Base-by-base conservation (phyloP, 2,888 invertebrate species). In the Rhagium mordax region DNA sequence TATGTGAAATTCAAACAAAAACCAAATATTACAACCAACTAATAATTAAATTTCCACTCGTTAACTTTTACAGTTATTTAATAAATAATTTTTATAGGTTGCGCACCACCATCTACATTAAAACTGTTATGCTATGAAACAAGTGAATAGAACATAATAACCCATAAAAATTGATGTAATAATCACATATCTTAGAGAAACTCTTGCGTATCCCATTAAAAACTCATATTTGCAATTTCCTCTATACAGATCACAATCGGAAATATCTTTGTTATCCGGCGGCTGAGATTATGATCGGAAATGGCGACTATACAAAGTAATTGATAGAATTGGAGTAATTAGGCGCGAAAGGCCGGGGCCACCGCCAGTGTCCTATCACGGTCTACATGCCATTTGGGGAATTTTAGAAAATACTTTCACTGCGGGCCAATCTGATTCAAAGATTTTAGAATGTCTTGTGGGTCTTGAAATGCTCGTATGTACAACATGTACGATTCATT, bases 341-440 rank as follows among this genome's bases (percentile, higher is more conserved):
- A 65, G 10, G 21, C 21, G 64, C 55, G 55, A 27, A 57, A 57
- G 55, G 27, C 18, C n/a, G 59, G n/a, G n/a, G 59, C 59, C 59
- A 18, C 13, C 33, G 7, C 13, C 10, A 18, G 29, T 29, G 49
- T 24, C 59, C n/a, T 49, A 73, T 59, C 75, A 75, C 77, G 75
- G 75, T 77, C 77, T 77, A 72, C 68, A 77, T 75, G 73, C 66
- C 73, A 71, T 64, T 61, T 48, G 65, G 71, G 71, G 67, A 71
- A 70, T 66, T 66, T 70, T 68, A 75, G 72, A 74, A 74, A 71
- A 71, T 57, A 18, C 71, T 71, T 71, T 71, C 71, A 66, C 71
- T 60, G 59, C 59, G 41, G 59, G 29, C 59, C 59, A 8, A 41
- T 33, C 10, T 8, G 59, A 60, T 33, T 10, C 10, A 18, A 18